Conservation (phyloP, 1,140 invertebrate species). For the Manduca sexta region DNA sequence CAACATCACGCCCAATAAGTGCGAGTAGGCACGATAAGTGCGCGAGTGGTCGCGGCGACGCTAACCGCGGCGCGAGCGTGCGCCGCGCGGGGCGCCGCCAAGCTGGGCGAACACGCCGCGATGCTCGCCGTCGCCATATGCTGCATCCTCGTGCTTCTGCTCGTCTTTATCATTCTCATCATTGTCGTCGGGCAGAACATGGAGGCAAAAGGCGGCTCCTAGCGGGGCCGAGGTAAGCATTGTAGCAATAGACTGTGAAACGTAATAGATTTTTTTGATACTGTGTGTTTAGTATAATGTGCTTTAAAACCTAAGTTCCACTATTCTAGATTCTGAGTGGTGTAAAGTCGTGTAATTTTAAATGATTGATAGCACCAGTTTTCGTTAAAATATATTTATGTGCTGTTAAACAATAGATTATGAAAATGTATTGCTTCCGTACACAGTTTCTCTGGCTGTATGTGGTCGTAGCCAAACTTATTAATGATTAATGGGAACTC, state of each 20-base stretch:
- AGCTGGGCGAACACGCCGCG: constrained; percentile 72
- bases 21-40: constrained; percentile 37
- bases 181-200: constrained; percentile 83
- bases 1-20: neutral
- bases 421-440: too few species aligned
- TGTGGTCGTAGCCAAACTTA: too few species aligned
- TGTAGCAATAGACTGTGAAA: neutral
- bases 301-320: too few species aligned
- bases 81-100: constrained; percentile 48
- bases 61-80: constrained; percentile 40
- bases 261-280: too few species aligned
- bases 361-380: too few species aligned
- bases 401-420: too few species aligned
- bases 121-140: constrained; percentile 87
- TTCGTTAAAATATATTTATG: too few species aligned
- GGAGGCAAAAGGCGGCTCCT: constrained; percentile 73
- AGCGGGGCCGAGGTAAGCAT: constrained; percentile 43
- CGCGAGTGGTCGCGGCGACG: constrained; percentile 41
- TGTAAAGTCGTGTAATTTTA: too few species aligned
- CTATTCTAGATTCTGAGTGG: too few species aligned
- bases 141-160: constrained; percentile 82
- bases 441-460: too few species aligned
- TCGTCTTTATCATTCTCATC: constrained; percentile 85
- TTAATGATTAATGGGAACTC: too few species aligned
- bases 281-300: too few species aligned